Evolutionary conservation across 1,140 invertebrate genomes (phyloP), one percentile per base, ranked within the genome.

Genomic region (Bombyx mandarina): DNA sequence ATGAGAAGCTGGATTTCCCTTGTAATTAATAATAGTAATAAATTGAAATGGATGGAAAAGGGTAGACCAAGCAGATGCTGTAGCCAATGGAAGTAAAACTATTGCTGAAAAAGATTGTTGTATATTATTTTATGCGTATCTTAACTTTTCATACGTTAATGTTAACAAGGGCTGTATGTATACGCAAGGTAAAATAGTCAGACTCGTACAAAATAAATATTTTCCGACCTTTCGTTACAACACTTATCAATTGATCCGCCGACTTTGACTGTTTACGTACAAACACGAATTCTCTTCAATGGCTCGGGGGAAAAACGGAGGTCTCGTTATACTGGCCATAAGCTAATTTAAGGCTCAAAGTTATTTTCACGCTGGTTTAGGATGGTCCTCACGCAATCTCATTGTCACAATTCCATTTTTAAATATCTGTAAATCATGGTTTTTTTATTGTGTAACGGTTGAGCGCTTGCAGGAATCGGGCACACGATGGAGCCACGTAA

Each of bases 121-220:
- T 35, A 35, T 35, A 1, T 35, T 35, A 0, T 35, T 35, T 35
- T 35, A 3, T 35, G 4, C 26, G 26, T 35, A 5, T 2, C 26
- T 35, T 35, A 35, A 35, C 4, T 3, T 35, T 35, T 35, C 26
- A 3, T 35, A 35, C 26, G 26, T 35, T 35, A 35, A 35, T 35
- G 26, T 35, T 35, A 35, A 35, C 26, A 35, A 35, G 26, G 2
- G 26, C 26, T 5, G 26, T 35, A 35, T 35, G 26, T 35, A 35
- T 35, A 35, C 2, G 2, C 45, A 54, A 35, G 53, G 47, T 52
- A 58, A 58, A 43, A 44, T 58, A 58, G 57, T 53, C 43, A 26
- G 43, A 54, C 55, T 54, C 35, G 56, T 49, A 57, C 52, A 62
- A 57, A 62, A 62, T 62, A 62, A 62, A 62, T 57, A 62, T 58